phyloP scores from a whole-genome alignment of 2,888 invertebrate genomes.

The Yponomeuta cagnagella region DNA sequence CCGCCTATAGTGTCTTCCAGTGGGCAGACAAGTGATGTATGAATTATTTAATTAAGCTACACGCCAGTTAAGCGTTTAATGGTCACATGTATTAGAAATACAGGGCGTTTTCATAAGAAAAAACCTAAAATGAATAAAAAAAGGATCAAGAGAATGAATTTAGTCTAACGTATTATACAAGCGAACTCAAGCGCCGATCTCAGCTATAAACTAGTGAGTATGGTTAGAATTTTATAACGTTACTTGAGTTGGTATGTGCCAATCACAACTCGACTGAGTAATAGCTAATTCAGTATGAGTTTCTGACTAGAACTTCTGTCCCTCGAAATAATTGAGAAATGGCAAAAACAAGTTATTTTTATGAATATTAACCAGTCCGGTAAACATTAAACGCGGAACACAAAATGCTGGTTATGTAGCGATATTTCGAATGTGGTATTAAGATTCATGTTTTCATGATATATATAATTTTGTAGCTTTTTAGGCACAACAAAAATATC shows the following conservation, averaged over 20 bases:
- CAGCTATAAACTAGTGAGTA: too few species aligned
- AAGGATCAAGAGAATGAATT: not conserved
- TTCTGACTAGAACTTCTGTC: not conserved
- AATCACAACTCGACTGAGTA: too few species aligned
- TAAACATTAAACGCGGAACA: not conserved
- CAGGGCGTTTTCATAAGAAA: not conserved
- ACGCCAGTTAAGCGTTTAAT: not conserved
- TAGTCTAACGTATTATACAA: too few species aligned
- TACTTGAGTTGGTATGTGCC: too few species aligned
- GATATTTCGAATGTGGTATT: too few species aligned
- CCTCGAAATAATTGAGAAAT: not conserved
- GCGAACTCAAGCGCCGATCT: too few species aligned
- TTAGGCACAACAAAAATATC: too few species aligned
- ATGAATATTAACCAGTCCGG: not conserved
- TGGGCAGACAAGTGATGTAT: conserved; percentile 24
- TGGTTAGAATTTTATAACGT: too few species aligned
- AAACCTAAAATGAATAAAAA: not conserved
- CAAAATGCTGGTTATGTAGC: not conserved
- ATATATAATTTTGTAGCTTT: too few species aligned
- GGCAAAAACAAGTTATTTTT: not conserved
- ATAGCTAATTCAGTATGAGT: too few species aligned
- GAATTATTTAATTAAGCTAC: conserved; percentile 16
- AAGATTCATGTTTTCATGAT: too few species aligned
- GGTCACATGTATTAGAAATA: not conserved
- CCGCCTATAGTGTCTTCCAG: conserved; percentile 32